These are phyloP conservation scores for Hydrophis major DNA, from an alignment of 2,797 vertebrate genomes.

Conservation along the genomic window DNA sequence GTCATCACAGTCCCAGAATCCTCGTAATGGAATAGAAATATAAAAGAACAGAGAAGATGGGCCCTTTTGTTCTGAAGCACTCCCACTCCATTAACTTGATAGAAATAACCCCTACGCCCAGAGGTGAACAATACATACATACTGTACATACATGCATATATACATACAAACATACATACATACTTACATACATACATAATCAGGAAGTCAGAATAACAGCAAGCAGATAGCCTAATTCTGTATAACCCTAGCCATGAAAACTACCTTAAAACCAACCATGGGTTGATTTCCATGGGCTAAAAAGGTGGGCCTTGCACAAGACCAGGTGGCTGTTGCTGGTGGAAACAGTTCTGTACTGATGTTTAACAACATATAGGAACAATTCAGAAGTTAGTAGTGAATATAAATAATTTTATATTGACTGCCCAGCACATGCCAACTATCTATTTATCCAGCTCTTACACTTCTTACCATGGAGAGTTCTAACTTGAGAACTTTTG, in stretches of 20 bases:
- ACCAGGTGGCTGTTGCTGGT: constrained; percentile 32
- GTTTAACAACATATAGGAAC: constrained; percentile 44
- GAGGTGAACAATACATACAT: background rate
- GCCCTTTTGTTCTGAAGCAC: background rate
- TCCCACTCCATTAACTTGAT: background rate
- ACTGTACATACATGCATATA: background rate
- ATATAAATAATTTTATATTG: constrained; percentile 52
- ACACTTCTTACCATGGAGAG: constrained; percentile 44
- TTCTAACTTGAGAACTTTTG: constrained; percentile 57
- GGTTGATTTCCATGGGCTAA: background rate
- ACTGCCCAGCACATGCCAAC: constrained; percentile 52
- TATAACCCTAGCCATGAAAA: background rate
- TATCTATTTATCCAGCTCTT: constrained; percentile 55
- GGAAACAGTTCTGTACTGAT: constrained; percentile 22
- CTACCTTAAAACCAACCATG: background rate
- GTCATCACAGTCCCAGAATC: background rate
- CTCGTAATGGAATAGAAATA: background rate
- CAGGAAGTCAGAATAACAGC: background rate
- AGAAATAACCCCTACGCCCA: background rate
- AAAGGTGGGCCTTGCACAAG: background rate
- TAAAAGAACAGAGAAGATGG: background rate
- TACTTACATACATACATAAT: too few species aligned
- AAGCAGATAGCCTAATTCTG: background rate
- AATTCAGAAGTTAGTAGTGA: constrained; percentile 54
- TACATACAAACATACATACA: too few species aligned